phyloP scores from a whole-genome alignment of 2,797 vertebrate species.

The Sebastes oblongus region DNA sequence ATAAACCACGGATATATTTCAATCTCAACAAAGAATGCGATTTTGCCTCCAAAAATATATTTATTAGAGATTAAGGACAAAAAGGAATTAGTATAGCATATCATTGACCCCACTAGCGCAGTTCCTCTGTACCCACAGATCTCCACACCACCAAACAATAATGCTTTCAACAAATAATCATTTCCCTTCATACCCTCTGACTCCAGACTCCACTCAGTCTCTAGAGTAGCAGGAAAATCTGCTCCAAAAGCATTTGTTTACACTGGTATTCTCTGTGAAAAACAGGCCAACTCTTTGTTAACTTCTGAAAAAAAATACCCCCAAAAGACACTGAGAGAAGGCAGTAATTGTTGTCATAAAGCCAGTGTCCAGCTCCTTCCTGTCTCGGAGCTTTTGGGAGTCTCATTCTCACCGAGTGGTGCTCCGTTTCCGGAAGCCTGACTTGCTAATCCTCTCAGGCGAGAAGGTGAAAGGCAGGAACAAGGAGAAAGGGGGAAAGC shows the following conservation, averaged over 20 bases:
- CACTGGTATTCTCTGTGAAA: conserved; percentile 32
- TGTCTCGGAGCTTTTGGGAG: conserved; percentile 54
- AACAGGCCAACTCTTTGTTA: conserved; percentile 48
- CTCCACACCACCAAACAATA: conserved; percentile 59
- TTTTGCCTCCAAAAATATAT: conserved; percentile 24
- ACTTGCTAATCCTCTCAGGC: conserved; percentile 79
- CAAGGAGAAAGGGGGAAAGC: conserved; percentile 59
- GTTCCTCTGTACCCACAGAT: conserved; percentile 58
- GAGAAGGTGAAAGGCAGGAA: conserved; percentile 77
- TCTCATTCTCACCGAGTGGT: conserved; percentile 67
- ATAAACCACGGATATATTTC: conserved; percentile 22
- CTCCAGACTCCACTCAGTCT: conserved; percentile 63
- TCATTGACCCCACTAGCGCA: conserved; percentile 43
- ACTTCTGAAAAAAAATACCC: conserved; percentile 22
- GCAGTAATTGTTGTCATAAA: conserved; percentile 51
- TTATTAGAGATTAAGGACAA: conserved; percentile 30
- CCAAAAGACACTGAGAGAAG: conserved; percentile 44
- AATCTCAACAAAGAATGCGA: conserved; percentile 19
- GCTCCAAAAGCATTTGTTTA: conserved; percentile 57
- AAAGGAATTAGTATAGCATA: conserved; percentile 31
- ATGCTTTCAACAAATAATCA: conserved; percentile 61
- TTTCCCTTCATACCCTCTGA: conserved; percentile 45
- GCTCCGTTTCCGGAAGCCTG: conserved; percentile 74
- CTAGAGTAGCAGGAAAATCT: conserved; percentile 33
- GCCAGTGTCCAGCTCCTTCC: conserved; percentile 57